Evolutionary conservation across 1,140 invertebrate genomes (phyloP).

Genomic region (Dinoponera quadriceps): DNA sequence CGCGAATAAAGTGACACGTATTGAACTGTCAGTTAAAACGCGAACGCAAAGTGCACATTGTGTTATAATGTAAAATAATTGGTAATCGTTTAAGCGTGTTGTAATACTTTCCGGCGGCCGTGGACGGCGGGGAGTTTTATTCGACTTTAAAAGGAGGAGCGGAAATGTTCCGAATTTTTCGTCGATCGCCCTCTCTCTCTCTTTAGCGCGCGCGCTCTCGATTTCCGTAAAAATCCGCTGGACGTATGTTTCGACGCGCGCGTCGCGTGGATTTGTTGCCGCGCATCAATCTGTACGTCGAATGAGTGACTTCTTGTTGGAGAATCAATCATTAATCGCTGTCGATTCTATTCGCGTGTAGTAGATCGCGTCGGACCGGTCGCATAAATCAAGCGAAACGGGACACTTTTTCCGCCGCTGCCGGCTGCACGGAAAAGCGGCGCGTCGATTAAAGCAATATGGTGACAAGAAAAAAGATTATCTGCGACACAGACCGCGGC

Average conservation of each 20-base stretch:
- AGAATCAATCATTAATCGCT: constrained; percentile 54
- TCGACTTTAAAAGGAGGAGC: constrained; percentile 1
- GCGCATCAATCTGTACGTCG: constrained; percentile 32
- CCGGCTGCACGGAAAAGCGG: constrained; percentile 35
- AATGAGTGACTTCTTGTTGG: constrained; percentile 40
- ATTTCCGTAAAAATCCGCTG: constrained; percentile 24
- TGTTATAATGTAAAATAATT: constrained; percentile 27
- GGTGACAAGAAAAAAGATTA: constrained; percentile 52
- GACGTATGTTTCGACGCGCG: constrained; percentile 25
- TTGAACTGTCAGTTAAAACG: constrained; percentile 30
- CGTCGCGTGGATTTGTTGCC: constrained; percentile 25
- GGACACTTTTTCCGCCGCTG: constrained; percentile 42
- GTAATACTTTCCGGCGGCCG: background rate
- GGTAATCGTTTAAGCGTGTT: constrained; percentile 22
- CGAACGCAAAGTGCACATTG: background rate
- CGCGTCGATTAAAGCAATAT: constrained; percentile 51
- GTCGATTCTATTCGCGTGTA: constrained; percentile 48
- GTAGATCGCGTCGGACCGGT: constrained; percentile 48
- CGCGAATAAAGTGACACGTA: constrained; percentile 13
- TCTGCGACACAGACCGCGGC: constrained; percentile 33
- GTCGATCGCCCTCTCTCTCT: background rate
- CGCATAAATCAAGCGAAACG: constrained; percentile 56
- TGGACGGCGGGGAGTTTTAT: background rate
- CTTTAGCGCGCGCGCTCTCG: background rate
- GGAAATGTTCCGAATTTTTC: constrained; percentile 15